Percentiles rank a stretch among this genome's conserved stretches.
Evolutionary conservation across 2,888 invertebrate species (phyloP).

Genomic region (Drosophila pseudotakahashii): DNA sequence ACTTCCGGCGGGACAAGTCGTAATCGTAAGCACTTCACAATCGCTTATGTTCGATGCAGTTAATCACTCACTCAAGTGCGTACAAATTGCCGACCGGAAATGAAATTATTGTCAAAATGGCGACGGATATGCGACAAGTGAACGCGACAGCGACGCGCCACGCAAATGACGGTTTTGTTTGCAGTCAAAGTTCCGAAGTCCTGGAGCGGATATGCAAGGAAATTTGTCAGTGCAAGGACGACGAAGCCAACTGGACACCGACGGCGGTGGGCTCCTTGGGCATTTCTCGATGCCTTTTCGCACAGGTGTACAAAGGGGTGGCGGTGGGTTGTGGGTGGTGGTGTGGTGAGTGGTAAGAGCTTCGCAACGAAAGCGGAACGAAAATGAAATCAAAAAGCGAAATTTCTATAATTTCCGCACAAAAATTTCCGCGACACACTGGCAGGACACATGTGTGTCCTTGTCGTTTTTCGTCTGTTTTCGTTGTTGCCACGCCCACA

Average conservation of each 20-base stretch:
- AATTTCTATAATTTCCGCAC: conserved; percentile 82
- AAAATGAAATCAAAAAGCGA: conserved; percentile 69
- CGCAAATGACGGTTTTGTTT: conserved; percentile 59
- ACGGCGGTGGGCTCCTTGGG: conserved; percentile 49
- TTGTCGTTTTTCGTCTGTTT: conserved; percentile 12
- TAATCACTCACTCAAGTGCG: conserved; percentile 44
- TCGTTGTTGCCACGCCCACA: conserved; percentile 60
- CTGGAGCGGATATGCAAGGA: conserved; percentile 70
- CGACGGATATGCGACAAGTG: conserved; percentile 66
- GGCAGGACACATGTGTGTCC: conserved; percentile 35
- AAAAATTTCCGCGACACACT: conserved; percentile 68
- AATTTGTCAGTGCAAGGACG: conserved; percentile 68
- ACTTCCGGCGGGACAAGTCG: conserved; percentile 2
- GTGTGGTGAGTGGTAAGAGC: neutral
- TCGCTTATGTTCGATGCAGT: conserved; percentile 14
- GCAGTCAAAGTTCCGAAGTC: conserved; percentile 25
- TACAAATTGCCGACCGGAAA: conserved; percentile 57
- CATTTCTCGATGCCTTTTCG: conserved; percentile 23
- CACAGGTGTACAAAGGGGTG: conserved; percentile 32
- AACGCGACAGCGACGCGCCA: conserved; percentile 52
- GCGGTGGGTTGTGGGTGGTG: conserved; percentile 5
- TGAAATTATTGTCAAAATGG: conserved; percentile 71
- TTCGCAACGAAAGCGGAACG: conserved; percentile 60
- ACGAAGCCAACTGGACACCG: conserved; percentile 45
- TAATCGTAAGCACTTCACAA: conserved; percentile 14